Evolutionary conservation across 2,113 vertebrate genomes (phyloP).

Genomic region (Ageneiosus marmoratus): DNA sequence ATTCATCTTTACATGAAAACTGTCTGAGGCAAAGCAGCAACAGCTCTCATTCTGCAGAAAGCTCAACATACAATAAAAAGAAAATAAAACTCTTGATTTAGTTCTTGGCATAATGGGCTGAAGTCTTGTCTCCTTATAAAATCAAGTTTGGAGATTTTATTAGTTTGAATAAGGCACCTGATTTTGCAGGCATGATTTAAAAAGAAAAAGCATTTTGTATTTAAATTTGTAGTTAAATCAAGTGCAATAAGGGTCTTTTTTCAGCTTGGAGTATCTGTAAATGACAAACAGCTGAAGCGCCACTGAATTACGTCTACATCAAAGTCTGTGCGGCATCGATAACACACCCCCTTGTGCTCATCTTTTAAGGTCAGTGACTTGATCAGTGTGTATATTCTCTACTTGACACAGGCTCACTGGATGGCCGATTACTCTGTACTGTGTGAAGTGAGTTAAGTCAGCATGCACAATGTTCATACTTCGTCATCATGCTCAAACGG

Average conservation of each 20-base stretch:
- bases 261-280: conserved; percentile 37
- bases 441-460: conserved; percentile 44
- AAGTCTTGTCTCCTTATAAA: conserved; percentile 46
- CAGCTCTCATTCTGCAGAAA: conserved; percentile 66
- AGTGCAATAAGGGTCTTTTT: conserved; percentile 61
- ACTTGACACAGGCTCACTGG: conserved; percentile 4
- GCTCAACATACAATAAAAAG: conserved; percentile 51
- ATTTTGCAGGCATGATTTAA: conserved; percentile 77
- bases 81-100: conserved; percentile 34
- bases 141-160: conserved; percentile 68
- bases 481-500: conserved; percentile 28
- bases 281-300: conserved; percentile 18
- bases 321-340: conserved; percentile 26
- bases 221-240: conserved; percentile 49
- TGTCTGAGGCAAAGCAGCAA: conserved; percentile 69
- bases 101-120: conserved; percentile 55
- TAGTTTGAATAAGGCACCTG: conserved; percentile 78
- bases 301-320: conserved; percentile 29
- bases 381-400: background rate
- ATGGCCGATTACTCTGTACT: conserved; percentile 25
- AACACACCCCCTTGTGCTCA: conserved; percentile 49
- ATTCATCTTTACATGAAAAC: conserved; percentile 66
- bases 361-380: conserved; percentile 38
- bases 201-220: conserved; percentile 60
- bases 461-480: conserved; percentile 52